Conservation (phyloP, 2,888 invertebrate genomes). For the Endotricha flammealis region DNA sequence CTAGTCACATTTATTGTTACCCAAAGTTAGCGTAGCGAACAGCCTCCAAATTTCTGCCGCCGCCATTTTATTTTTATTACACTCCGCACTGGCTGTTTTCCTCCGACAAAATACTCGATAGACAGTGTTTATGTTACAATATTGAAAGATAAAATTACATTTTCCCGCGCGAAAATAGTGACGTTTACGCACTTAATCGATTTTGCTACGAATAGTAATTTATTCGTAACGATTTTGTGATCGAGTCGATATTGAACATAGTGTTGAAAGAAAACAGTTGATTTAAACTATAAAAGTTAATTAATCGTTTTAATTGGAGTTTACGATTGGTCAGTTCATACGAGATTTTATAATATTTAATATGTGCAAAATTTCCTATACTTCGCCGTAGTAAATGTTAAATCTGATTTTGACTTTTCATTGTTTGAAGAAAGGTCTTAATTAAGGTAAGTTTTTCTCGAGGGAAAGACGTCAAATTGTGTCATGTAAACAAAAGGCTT, state of each 20-base stretch:
- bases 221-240: no score
- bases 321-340: slow-evolving; percentile 47
- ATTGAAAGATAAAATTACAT: slow-evolving; percentile 8
- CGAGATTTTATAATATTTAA: not conserved
- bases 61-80: slow-evolving; percentile 55
- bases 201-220: not conserved
- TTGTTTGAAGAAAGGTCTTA: no score
- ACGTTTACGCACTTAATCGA: not conserved
- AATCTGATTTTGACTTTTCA: no score
- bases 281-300: not conserved
- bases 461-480: no score
- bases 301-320: slow-evolving; percentile 22
- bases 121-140: slow-evolving; percentile 85
- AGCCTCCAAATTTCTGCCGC: slow-evolving; percentile 79
- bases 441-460: no score
- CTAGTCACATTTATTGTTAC: slow-evolving; percentile 54
- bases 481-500: no score
- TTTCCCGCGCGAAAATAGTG: not conserved
- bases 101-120: slow-evolving; percentile 62
- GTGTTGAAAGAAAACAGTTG: slow-evolving; percentile 11
- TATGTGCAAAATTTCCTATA: not conserved
- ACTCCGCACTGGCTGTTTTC: slow-evolving; percentile 54
- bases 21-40: slow-evolving; percentile 70
- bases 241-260: not conserved
- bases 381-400: not conserved